These are phyloP conservation scores for Phalera bucephala DNA, from an alignment of 2,888 invertebrate species.

Conservation along the genomic window DNA sequence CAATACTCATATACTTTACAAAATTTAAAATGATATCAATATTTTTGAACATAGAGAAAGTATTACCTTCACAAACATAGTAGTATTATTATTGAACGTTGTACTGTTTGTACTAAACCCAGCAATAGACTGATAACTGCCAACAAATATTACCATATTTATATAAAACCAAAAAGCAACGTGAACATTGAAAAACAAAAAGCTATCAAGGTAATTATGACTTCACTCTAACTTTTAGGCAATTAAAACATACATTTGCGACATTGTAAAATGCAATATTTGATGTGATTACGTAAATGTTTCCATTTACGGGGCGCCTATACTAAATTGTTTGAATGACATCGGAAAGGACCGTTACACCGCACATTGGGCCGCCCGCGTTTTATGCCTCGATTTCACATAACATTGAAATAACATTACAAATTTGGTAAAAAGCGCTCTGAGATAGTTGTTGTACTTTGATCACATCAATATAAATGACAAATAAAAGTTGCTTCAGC, in stretches of 20 bases:
- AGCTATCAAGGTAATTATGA: constrained; percentile 20
- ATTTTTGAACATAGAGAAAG: too few species aligned
- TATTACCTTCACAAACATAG: constrained; percentile 20
- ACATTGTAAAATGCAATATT: background rate
- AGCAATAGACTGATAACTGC: constrained; percentile 27
- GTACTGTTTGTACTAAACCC: constrained; percentile 6
- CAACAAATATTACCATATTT: constrained; percentile 11
- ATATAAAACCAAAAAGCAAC: constrained; percentile 13
- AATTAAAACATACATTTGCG: constrained; percentile 10
- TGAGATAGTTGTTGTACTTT: too few species aligned
- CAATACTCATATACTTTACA: too few species aligned
- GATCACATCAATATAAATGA: too few species aligned
- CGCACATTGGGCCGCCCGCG: too few species aligned
- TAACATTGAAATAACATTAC: too few species aligned
- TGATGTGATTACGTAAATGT: constrained; percentile 2
- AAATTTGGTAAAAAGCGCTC: too few species aligned
- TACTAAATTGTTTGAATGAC: background rate
- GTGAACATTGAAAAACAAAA: too few species aligned
- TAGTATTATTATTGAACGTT: background rate
- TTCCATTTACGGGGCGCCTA: background rate
- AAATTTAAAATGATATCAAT: too few species aligned
- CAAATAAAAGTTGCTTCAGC: too few species aligned
- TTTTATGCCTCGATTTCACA: too few species aligned
- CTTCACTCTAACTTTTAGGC: constrained; percentile 17
- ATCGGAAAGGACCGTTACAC: too few species aligned